phyloP scores from a whole-genome alignment of 2,888 invertebrate genomes.

The Dyspetes luteomarginatus region DNA sequence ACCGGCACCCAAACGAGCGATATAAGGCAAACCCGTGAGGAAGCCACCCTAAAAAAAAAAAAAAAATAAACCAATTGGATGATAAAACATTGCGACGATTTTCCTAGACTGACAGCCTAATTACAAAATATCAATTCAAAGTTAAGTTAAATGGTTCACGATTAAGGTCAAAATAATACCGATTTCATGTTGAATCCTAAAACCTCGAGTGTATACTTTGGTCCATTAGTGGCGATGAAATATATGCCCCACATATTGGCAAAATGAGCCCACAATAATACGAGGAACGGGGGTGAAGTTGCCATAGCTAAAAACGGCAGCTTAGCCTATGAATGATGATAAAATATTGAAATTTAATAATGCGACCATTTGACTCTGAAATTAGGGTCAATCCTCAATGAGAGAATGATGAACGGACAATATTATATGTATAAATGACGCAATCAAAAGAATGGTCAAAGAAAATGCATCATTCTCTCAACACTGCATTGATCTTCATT shows the following conservation, averaged over 20 bases:
- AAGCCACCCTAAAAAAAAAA: constrained; percentile 87
- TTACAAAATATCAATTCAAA: too few relatives aligned
- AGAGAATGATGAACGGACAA: background rate
- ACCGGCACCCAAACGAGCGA: constrained; percentile 88
- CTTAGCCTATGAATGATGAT: constrained; percentile 85
- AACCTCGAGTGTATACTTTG: constrained; percentile 90
- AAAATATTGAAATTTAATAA: background rate
- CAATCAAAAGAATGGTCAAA: too few relatives aligned
- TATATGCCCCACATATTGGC: constrained; percentile 93
- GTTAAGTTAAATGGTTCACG: too few relatives aligned
- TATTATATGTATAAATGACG: too few relatives aligned
- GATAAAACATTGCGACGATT: too few relatives aligned
- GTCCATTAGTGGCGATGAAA: constrained; percentile 91
- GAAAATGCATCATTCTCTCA: too few relatives aligned
- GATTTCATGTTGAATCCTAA: constrained; percentile 89
- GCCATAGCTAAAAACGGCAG: constrained; percentile 88
- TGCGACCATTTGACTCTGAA: background rate
- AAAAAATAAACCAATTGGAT: too few relatives aligned
- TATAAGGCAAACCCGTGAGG: constrained; percentile 89
- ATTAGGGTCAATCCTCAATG: background rate
- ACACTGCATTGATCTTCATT: too few relatives aligned
- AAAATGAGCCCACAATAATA: constrained; percentile 88
- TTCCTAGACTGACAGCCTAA: too few relatives aligned
- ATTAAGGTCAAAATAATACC: constrained; percentile 64
- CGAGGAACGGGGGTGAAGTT: constrained; percentile 88